Conservation (phyloP, 1,140 invertebrate genomes). For the Cheumatopsyche charites region DNA sequence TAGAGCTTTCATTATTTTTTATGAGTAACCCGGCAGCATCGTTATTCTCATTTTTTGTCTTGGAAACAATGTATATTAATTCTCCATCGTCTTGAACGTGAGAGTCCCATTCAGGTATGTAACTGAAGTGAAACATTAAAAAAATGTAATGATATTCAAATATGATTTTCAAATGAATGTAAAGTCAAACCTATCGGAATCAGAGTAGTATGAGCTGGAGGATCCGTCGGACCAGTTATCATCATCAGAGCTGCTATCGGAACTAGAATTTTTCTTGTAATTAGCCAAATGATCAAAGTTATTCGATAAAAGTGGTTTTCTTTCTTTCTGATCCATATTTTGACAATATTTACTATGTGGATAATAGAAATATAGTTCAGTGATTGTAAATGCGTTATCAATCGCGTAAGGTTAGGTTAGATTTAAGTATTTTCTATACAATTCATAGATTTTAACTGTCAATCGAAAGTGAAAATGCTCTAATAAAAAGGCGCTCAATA, state of each 20-base stretch:
- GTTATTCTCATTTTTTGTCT: slow-evolving; percentile 36
- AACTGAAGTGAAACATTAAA: slow-evolving; percentile 61
- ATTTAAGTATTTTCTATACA: no score
- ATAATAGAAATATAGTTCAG: no score
- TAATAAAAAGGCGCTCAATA: no score
- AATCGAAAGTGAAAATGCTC: no score
- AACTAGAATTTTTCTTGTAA: slow-evolving; percentile 18
- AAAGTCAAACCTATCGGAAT: slow-evolving; percentile 45
- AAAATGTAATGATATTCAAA: background rate
- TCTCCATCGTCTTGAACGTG: slow-evolving; percentile 64
- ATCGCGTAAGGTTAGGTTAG: no score
- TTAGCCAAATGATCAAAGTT: background rate
- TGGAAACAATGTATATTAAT: slow-evolving; percentile 61
- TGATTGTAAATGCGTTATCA: no score
- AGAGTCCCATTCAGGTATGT: slow-evolving; percentile 69
- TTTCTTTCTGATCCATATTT: slow-evolving; percentile 39
- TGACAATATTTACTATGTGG: background rate
- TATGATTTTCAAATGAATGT: slow-evolving; percentile 2
- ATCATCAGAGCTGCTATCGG: slow-evolving; percentile 40
- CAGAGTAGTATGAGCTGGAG: slow-evolving; percentile 44
- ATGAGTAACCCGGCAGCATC: slow-evolving; percentile 14
- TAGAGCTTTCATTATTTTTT: slow-evolving; percentile 18
- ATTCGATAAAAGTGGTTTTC: slow-evolving; percentile 40
- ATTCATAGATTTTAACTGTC: no score
- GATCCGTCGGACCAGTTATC: slow-evolving; percentile 45